Conservation (phyloP, 2,113 vertebrate genomes). For the Ceratotherium simum region DNA sequence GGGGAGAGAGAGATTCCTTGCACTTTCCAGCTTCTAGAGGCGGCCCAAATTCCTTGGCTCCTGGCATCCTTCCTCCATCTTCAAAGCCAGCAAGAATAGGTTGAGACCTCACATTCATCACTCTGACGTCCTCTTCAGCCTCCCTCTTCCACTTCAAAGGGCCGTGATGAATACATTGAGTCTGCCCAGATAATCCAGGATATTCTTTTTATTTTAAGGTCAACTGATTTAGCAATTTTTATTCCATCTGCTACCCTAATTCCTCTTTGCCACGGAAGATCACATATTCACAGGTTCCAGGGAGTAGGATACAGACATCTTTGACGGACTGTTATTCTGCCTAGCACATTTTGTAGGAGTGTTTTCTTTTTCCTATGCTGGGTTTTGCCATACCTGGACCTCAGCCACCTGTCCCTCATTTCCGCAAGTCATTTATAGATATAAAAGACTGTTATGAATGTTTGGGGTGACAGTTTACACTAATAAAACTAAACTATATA, state of each 20-base stretch:
- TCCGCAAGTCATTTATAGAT: neutral
- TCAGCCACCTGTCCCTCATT: neutral
- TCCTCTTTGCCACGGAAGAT: neutral
- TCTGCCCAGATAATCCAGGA: neutral
- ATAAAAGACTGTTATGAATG: neutral
- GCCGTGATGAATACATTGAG: neutral
- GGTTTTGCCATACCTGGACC: neutral
- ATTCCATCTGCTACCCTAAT: neutral
- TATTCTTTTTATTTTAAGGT: neutral
- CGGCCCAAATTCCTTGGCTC: neutral
- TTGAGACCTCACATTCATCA: neutral
- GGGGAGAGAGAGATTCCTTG: neutral
- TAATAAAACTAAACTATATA: neutral
- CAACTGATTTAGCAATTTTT: neutral
- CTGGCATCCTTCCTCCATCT: neutral
- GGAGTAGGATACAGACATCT: neutral
- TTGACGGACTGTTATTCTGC: neutral
- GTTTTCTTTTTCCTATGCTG: neutral
- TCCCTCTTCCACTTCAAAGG: neutral
- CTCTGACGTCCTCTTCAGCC: neutral
- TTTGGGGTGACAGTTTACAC: neutral
- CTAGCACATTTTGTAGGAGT: neutral
- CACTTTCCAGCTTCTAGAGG: neutral
- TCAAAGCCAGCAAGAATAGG: neutral
- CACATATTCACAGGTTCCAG: neutral